phyloP scores from a whole-genome alignment of 2,888 invertebrate species.

The Apamea crenata region DNA sequence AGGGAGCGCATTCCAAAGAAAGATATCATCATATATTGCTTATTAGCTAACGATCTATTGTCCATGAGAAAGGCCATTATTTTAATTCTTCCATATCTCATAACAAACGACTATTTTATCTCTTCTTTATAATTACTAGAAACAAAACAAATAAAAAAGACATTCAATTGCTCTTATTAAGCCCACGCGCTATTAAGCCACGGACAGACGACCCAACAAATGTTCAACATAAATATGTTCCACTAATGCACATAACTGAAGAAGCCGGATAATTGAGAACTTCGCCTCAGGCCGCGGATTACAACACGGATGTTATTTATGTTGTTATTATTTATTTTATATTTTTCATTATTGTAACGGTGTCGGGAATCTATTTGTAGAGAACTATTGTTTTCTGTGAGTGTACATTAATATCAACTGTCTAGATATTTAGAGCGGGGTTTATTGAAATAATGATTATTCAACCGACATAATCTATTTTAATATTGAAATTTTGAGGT shows the following conservation, averaged over 20 bases:
- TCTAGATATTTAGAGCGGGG: constrained; percentile 31
- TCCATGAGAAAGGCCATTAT: background rate
- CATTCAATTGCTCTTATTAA: constrained; percentile 65
- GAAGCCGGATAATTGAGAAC: constrained; percentile 71
- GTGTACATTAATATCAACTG: constrained; percentile 52
- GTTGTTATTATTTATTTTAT: constrained; percentile 64
- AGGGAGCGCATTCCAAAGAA: background rate
- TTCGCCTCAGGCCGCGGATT: constrained; percentile 61
- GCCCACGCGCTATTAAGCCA: constrained; percentile 57
- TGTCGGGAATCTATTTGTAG: constrained; percentile 43
- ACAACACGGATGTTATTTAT: constrained; percentile 61
- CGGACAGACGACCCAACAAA: constrained; percentile 57
- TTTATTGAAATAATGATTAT: constrained; percentile 42
- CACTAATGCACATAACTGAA: constrained; percentile 69
- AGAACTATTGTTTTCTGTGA: constrained; percentile 55
- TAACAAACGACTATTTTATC: constrained; percentile 29
- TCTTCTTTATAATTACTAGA: constrained; percentile 43
- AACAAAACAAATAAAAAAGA: constrained; percentile 56
- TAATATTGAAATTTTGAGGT: background rate
- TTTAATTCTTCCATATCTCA: constrained; percentile 16
- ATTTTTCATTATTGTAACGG: constrained; percentile 69
- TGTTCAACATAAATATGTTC: constrained; percentile 67
- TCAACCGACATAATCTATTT: constrained; percentile 8
- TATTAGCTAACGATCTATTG: background rate
- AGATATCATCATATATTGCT: background rate